Base-by-base conservation (phyloP, 2,113 vertebrate species). In the Cheirogaleus medius region DNA sequence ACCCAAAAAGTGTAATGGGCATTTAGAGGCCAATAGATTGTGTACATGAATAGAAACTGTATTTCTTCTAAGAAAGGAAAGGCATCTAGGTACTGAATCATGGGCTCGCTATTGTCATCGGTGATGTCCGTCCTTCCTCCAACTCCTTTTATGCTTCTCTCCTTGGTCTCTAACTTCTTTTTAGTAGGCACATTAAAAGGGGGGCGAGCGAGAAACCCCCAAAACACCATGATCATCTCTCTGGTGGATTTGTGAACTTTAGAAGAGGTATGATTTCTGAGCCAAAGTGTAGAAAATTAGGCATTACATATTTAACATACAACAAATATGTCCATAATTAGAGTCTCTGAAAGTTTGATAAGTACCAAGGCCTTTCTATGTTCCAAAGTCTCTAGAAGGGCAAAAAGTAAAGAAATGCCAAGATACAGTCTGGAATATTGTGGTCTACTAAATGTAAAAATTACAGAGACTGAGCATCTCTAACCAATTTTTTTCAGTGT, bases 91-190 rank as follows among this genome's bases (percentile, higher is more conserved):
- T 14, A 13, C 29, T 21, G 34, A 58, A 78, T 42, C 52, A 9
- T 0, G 6, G 17, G 27, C 54, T 32, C 0, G 21, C 54, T 25
- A 0, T 71, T 52, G n/a, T n/a, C 44, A 32, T 18, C 3, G 5
- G 42, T 32, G 13, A 25, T 49, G 27, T 27, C 47, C 54, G 1
- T 18, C 58, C 34, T 81, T 25, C 37, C 3, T 90, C 25, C 12
- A 85, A 27, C 49, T 60, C 37, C 25, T 80, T 88, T 69, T 52
- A 29, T 94, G 14, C 15, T 73, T 73, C 63, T 56, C 64, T 32
- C 1, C 5, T 66, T 77, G 12, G 3, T 76, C 9, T 91, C 34
- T 88, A 18, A 21, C 4, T 15, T 81, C 39, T 73, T 85, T 88
- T 86, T 11, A 71, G 13, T 37, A 6, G 11, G 3, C 3, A 23